Evolutionary conservation across 2,113 vertebrate genomes (phyloP), one percentile per base, ranked within the genome.

Genomic region (Psilopsiagon aurifrons): DNA sequence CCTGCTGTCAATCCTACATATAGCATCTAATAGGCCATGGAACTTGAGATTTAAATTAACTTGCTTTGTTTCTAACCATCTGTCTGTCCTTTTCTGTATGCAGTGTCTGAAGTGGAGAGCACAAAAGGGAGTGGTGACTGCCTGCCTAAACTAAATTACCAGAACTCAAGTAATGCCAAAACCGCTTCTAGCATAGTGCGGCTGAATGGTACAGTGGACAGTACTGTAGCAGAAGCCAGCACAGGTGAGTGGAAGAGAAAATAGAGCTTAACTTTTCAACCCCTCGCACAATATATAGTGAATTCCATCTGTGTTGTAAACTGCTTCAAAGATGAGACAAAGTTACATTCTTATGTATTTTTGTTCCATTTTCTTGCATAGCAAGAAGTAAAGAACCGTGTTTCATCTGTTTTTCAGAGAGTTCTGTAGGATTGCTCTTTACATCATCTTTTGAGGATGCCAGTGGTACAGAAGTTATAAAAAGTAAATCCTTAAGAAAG

Each of bases 361-460:
- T 49, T 20, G 8, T 76, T 88, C 28, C 6, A n/a, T 96, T 75
- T 94, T 91, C 64, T 62, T 96, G 55, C 51, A 12, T 62, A 35
- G 10, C 63, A 80, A 73, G 57, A 97, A 71, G 71, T 70, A 52
- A 93, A 47, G 37, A 78, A 43, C 63, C 41, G 94, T 55, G 33
- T 88, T 80, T 74, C 11, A 22, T 75, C 33, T 95, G 39, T 63
- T 95, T 97, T 97, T 84, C 95, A 99, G 99, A 97, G 86, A 98
- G 97, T 25, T 97, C 98, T 43, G 98, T 98, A 31, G 98, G 99
- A 23, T 97, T 99, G 51, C 97, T 99, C 39, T 99, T 99, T 90
- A 98, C 98, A 12, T 98, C 98, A 51, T 97, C 98, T 69, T 98
- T 98, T 97, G 98, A 98, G 52, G 98, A 98, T 67, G 97, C 98